Evolutionary conservation across 2,797 vertebrate genomes (phyloP), one percentile per base, ranked within the genome.

Genomic region (Threskiornis aethiopicus): DNA sequence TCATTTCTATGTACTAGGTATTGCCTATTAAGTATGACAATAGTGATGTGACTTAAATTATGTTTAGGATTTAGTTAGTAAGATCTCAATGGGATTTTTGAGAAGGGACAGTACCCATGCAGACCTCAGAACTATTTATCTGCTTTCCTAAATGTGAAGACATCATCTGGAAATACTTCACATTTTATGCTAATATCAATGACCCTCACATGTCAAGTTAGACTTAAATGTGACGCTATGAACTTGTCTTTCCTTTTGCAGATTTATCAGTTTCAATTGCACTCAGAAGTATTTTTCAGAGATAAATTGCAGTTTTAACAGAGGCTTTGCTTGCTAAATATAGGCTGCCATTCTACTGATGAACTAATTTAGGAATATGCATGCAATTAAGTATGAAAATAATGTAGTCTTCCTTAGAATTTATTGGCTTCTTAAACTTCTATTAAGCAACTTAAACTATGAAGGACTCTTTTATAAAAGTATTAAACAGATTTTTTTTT

Each of bases 281-380:
- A 59, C 28, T 84, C 72, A 21, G 39, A 94, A 79, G 25, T 18
- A 39, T 80, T 87, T 77, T 70, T 86, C 76, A 82, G 66, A 93
- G 72, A 88, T 76, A 92, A 89, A 86, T 22, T 83, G 26, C 35
- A 20, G 29, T 75, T 94, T 89, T 75, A 96, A 66, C 88, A 94
- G 65, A 33, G 61, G 33, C 20, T 55, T 62, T 59, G 67, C 80
- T 82, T 47, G 73, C 62, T 95, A 85, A 93, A 31, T 76, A 59
- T 72, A 87, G 85, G 16, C 39, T 94, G 44, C 46, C 85, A 84
- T 93, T 89, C 62, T 37, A 33, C 33, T 65, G 70, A 89, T 65
- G 51, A 46, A 78, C 44, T 92, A 69, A 89, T 86, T 89, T 84
- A 87, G n/a, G 46, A 33, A 72, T 89, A 11, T 49, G n/a, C 51